Conservation (phyloP, 92 coral and sea anemone species). For the Virgularia gustaviana region DNA sequence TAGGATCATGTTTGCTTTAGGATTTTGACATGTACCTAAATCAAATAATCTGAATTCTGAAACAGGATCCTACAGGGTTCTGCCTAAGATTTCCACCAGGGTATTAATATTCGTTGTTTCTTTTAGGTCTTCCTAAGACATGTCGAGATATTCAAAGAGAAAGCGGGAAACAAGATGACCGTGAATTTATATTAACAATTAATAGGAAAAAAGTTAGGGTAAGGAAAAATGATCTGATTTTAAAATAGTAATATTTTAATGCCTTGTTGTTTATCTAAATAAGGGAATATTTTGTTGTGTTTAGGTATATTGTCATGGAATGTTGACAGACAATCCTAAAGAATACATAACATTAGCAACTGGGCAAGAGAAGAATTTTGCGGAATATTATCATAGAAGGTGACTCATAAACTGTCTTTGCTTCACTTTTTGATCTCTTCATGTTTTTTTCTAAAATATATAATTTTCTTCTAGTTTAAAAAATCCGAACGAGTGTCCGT, state of each 20-base stretch:
- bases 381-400: conserved; percentile 91
- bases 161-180: conserved; percentile 72
- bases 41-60: neutral
- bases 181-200: conserved; percentile 65
- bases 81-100: too few species aligned
- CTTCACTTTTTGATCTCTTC: neutral
- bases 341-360: conserved; percentile 81
- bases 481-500: conserved; percentile 66
- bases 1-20: too few species aligned
- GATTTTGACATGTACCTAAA: too few species aligned
- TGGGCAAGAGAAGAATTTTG: conserved; percentile 71
- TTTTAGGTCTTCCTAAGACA: conserved; percentile 66
- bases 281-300: neutral
- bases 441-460: neutral
- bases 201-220: conserved; percentile 75
- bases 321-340: conserved; percentile 76
- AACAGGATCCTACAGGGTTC: too few species aligned
- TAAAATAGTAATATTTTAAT: too few species aligned
- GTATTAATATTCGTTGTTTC: neutral
- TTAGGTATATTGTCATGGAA: conserved; percentile 89
- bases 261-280: neutral
- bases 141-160: conserved; percentile 80
- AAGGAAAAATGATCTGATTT: conserved; percentile 2
- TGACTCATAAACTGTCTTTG: conserved; percentile 6
- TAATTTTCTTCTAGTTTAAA: conserved; percentile 55